Conservation (phyloP, 2,113 vertebrate species). For the Boulengeromyrus knoepffleri region DNA sequence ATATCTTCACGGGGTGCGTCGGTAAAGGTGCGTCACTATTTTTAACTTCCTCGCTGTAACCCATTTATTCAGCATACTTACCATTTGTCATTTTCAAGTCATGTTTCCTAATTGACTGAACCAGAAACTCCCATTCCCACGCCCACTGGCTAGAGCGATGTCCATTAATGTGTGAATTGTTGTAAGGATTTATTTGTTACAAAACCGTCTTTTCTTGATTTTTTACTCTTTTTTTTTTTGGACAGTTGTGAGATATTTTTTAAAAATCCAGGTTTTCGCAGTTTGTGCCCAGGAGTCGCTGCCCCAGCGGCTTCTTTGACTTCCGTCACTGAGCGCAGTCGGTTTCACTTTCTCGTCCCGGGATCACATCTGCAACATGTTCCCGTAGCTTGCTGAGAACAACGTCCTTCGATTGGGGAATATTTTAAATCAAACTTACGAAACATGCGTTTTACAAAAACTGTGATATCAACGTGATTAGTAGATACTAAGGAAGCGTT, state of each 20-base stretch:
- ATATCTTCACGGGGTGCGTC: neutral
- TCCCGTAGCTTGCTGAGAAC: neutral
- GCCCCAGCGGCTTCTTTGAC: neutral
- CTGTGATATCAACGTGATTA: neutral
- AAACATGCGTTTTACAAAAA: neutral
- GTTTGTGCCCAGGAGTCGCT: neutral
- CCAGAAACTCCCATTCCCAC: slow-evolving; percentile 24
- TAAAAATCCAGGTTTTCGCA: neutral
- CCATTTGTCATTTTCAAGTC: slow-evolving; percentile 47
- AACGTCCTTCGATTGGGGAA: neutral
- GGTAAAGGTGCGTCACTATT: neutral
- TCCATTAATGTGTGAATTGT: neutral
- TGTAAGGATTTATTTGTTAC: neutral
- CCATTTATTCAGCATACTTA: slow-evolving; percentile 29
- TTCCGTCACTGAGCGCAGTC: slow-evolving; percentile 22
- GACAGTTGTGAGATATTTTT: neutral
- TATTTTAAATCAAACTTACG: neutral
- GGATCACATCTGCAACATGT: neutral
- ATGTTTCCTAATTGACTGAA: slow-evolving; percentile 34
- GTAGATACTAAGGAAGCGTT: neutral
- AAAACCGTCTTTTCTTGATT: neutral
- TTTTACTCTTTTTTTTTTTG: neutral
- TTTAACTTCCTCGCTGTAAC: neutral
- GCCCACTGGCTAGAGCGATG: neutral
- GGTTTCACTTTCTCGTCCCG: slow-evolving; percentile 31